These are phyloP conservation scores for Dermatophagoides farinae DNA, from an alignment of 1,140 invertebrate species.

Conservation along the genomic window DNA sequence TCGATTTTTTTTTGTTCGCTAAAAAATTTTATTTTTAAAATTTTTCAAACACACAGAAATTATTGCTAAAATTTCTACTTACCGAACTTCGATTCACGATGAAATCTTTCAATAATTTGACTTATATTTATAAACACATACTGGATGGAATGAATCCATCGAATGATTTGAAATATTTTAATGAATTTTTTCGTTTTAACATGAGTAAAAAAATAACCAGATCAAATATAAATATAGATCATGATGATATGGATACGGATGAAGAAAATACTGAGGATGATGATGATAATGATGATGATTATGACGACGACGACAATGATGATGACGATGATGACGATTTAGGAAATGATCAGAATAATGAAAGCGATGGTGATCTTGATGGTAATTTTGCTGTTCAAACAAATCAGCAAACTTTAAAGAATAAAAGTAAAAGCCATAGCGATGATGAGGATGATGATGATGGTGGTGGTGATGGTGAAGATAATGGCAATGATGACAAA, in stretches of 20 bases:
- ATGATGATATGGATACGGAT: neutral
- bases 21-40: neutral
- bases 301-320: neutral
- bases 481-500: neutral
- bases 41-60: conserved; percentile 4
- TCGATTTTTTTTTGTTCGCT: neutral
- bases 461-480: neutral
- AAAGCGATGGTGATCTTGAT: neutral
- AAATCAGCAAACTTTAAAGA: neutral
- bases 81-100: neutral
- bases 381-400: neutral
- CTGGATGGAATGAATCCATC: neutral
- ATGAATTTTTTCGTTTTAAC: neutral
- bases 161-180: neutral
- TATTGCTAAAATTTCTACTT: neutral
- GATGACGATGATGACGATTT: neutral
- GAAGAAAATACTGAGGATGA: neutral
- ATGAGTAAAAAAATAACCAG: neutral
- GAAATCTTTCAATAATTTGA: neutral
- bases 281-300: neutral
- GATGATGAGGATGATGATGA: neutral
- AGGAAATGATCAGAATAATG: neutral
- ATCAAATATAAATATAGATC: neutral
- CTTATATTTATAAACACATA: neutral
- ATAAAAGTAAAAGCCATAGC: neutral